Base-by-base conservation (phyloP, 1,140 invertebrate genomes). In the Formica exsecta region DNA sequence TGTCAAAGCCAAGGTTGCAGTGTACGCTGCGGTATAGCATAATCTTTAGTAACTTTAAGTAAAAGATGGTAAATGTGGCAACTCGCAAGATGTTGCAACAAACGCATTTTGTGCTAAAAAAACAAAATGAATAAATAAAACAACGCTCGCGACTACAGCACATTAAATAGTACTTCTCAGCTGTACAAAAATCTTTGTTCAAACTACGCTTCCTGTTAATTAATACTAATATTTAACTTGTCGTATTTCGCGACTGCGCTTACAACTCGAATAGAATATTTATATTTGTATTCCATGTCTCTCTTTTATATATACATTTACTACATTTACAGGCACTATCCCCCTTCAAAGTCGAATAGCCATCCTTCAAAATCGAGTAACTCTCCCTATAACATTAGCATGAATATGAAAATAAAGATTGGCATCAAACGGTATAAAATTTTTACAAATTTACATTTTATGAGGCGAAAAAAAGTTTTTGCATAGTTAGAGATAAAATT, bases 261-360 rank as follows among this genome's bases (percentile, higher is more conserved):
- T 86, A 59, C 59, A 65, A 88, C 51, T 73, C 54, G 59, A 87
- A 86, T 86, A 85, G 74, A 83, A 91, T 90, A 85, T 88, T 90
- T 83, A 74, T 68, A 83, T 66, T 68, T 71, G 48, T 90, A 87
- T 76, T 62, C 75, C 65, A 29, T 62, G 57, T 64, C n/a, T 65
- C 36, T 77, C 25, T 64, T 64, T 51, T 76, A 83, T 76, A 90
- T 90, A 90, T 90, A 90, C 74, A 76, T 85, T 90, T 38, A 83
- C 86, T 91, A 90, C 87, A 88, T 91, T 83, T 90, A 90, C 90
- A 91, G 90, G 90, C 90, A 91, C 90, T 91, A 90, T 88, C 76
- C 77, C 9, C 84, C 89, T 80, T 86, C 76, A 81, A 77, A 54
- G 83, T 84, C 86, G 61, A 90, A 36, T 84, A 77, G 66, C 38